Conservation (phyloP, 2,888 invertebrate species). For the Caenorhabditis sulstoni region DNA sequence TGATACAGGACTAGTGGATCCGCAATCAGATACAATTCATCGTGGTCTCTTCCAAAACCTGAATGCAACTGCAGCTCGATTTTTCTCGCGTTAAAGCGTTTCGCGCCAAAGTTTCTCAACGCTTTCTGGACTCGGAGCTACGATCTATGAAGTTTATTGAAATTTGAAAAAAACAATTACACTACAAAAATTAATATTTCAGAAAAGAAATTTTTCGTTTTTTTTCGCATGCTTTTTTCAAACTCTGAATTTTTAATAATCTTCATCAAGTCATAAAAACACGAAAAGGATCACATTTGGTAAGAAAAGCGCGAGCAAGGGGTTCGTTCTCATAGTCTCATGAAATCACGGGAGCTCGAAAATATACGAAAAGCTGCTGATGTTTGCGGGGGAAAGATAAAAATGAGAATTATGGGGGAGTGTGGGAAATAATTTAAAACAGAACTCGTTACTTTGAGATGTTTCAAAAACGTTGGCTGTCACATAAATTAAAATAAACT, state of each 20-base stretch:
- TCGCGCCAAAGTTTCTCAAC: no score
- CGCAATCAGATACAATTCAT: no score
- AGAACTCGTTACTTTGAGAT: conserved; percentile 52
- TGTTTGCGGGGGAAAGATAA: neutral
- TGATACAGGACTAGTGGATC: no score
- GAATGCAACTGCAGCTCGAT: no score
- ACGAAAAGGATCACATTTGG: conserved; percentile 48
- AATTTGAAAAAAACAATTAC: no score
- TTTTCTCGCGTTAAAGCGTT: no score
- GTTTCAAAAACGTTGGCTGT: conserved; percentile 45
- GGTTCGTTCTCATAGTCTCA: conserved; percentile 27
- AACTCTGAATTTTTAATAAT: neutral
- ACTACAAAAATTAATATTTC: no score
- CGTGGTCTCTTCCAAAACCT: no score
- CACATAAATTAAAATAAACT: conserved; percentile 11
- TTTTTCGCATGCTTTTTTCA: no score
- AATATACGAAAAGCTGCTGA: neutral
- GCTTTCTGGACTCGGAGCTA: no score
- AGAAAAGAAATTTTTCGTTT: no score
- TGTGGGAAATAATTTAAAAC: conserved; percentile 34
- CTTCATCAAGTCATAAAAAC: conserved; percentile 41
- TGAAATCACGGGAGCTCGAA: neutral
- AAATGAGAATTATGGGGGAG: conserved; percentile 5
- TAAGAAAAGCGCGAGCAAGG: conserved; percentile 43
- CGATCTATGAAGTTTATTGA: no score